A percentile compares a stretch with the other conserved stretches of the same genome.
Evolutionary conservation across 2,888 invertebrate species (phyloP).

Genomic region (Aphidoletes aphidimyza): DNA sequence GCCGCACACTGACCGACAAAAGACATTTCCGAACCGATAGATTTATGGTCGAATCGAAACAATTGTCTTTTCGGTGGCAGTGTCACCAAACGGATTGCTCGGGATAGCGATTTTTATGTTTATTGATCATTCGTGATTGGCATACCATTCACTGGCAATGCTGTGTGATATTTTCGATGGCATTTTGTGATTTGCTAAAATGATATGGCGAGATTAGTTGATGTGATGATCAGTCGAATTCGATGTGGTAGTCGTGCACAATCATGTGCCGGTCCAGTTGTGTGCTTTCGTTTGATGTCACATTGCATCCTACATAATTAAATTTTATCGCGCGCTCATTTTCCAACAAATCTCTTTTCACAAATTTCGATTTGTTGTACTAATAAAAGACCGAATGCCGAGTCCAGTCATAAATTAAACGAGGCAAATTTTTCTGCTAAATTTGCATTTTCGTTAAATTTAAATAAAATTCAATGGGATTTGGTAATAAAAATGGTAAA

Average conservation of each 20-base stretch:
- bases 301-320: not conserved
- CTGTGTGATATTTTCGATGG: too few species aligned
- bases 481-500: not conserved
- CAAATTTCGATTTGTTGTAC: too few species aligned
- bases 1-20: slow-evolving; percentile 46
- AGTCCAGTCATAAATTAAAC: too few species aligned
- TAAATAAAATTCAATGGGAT: not conserved
- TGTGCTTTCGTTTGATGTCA: not conserved
- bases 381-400: too few species aligned
- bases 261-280: too few species aligned
- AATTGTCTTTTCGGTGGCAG: not conserved
- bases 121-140: slow-evolving; percentile 37
- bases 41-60: slow-evolving; percentile 42
- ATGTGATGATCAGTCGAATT: too few species aligned
- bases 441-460: slow-evolving; percentile 28
- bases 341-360: slow-evolving; percentile 15
- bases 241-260: too few species aligned
- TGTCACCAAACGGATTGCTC: not conserved
- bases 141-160: too few species aligned
- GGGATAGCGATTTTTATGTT: slow-evolving; percentile 33
- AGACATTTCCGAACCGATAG: not conserved
- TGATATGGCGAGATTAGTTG: too few species aligned
- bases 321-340: not conserved
- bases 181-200: too few species aligned
- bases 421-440: slow-evolving; percentile 2